These are phyloP conservation scores for Potorous gilbertii DNA, from an alignment of 2,797 vertebrate species.

Conservation along the genomic window DNA sequence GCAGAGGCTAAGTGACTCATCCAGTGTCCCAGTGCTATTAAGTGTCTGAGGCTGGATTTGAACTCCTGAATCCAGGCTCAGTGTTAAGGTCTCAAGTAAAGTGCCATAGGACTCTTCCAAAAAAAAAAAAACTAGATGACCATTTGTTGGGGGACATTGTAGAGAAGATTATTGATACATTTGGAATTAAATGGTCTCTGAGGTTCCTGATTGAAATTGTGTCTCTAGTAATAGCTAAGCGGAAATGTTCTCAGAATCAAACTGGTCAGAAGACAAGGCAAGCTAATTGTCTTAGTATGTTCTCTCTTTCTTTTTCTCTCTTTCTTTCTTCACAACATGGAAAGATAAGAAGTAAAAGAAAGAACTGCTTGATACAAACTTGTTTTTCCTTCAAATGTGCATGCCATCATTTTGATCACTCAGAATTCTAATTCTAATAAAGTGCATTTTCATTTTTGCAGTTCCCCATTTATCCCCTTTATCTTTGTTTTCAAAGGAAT, in stretches of 20 bases:
- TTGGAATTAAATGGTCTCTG: background rate
- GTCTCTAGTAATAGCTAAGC: background rate
- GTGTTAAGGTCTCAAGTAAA: background rate
- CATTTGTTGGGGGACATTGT: background rate
- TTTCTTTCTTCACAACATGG: background rate
- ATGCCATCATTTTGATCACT: constrained; percentile 1
- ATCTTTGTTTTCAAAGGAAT: constrained; percentile 16
- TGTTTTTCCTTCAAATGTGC: background rate
- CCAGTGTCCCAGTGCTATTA: background rate
- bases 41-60: background rate
- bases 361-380: background rate
- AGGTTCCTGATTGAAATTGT: background rate
- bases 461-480: background rate
- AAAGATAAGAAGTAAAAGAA: background rate
- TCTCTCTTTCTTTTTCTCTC: too few species aligned
- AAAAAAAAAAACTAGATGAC: background rate
- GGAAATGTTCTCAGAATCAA: background rate
- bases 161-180: background rate
- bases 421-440: background rate
- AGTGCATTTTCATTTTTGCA: background rate
- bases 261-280: background rate
- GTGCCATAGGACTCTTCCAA: background rate
- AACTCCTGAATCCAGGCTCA: background rate
- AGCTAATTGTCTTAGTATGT: background rate
- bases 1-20: background rate